Evolutionary conservation across 2,888 invertebrate species (phyloP), one percentile per base, ranked within the genome.

Genomic region (Drosophila neonasuta): DNA sequence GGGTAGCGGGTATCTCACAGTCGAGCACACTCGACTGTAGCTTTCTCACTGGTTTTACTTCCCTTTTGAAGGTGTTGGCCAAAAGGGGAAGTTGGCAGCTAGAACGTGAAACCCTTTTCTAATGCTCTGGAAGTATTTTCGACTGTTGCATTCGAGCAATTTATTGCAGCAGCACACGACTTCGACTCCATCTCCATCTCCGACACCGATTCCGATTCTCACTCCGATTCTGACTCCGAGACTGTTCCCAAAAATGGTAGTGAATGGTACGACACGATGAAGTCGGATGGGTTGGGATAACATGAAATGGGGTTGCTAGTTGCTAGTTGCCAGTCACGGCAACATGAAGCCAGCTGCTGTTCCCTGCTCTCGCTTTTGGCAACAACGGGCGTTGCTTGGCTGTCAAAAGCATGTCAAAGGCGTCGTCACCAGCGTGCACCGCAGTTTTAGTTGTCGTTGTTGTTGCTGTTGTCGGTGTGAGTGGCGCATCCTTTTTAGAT

Each of bases 331-430:
- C 73, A 56, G 74, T 70, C 76, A 75, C 57, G 74, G 48, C 49
- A 54, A 57, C 67, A 56, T 50, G 68, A 52, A 59, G 65, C 62
- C 76, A 71, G 69, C 68, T 80, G 80, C 73, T 77, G 70, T 49
- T 57, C 54, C 54, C 67, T 42, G 50, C 54, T 24, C 24, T 56
- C 34, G 54, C 2, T 1, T 20, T 13, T 24, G 24, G 24, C 24
- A 24, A 24, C 24, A 24, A 24, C 34, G 59, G 69, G 68, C 67
- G 64, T 46, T 67, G 66, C 68, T 62, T 44, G 77, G 51, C 85
- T 84, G 83, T 84, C 83, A 83, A 77, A 84, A 82, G 79, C 80
- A 84, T 82, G 83, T 83, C 83, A 83, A 75, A 83, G 84, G 84
- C 78, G 74, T 80, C 80, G 77, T 75, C 79, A 67, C 63, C 65